Conservation (phyloP, 2,113 vertebrate species). For the Nothocercus nigrocapillus region DNA sequence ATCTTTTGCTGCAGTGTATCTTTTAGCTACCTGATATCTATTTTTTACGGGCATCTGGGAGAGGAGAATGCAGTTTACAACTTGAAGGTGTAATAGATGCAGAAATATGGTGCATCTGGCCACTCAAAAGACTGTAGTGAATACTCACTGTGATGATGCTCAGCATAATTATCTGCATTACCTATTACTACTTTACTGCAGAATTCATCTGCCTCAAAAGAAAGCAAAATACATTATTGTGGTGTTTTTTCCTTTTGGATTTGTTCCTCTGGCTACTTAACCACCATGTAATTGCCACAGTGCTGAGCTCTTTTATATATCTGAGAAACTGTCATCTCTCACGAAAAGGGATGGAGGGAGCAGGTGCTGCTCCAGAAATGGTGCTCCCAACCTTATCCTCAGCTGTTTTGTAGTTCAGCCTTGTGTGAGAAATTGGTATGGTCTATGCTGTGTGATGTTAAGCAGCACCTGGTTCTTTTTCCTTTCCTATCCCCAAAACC, state of each 20-base stretch:
- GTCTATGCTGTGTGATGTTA: neutral
- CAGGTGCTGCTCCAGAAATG: neutral
- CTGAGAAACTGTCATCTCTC: neutral
- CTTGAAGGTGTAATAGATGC: neutral
- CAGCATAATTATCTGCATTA: neutral
- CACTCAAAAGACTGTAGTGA: neutral
- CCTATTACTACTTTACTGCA: neutral
- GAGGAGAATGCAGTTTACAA: neutral
- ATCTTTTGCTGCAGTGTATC: neutral
- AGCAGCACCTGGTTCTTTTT: neutral
- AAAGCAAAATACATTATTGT: neutral
- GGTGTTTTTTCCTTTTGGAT: neutral
- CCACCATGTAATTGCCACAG: neutral
- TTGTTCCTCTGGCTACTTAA: neutral
- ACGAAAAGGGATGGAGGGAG: rapidly evolving
- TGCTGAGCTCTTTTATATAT: neutral
- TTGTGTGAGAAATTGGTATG: neutral
- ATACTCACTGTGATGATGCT: neutral
- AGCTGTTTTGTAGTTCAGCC: neutral
- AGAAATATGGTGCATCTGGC: neutral
- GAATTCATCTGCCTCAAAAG: neutral
- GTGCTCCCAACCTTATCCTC: neutral
- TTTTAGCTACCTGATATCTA: neutral
- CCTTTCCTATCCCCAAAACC: neutral
- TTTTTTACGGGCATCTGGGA: neutral